Evolutionary conservation across 2,888 invertebrate species (phyloP).

Genomic region (Andrena hattorfiana): DNA sequence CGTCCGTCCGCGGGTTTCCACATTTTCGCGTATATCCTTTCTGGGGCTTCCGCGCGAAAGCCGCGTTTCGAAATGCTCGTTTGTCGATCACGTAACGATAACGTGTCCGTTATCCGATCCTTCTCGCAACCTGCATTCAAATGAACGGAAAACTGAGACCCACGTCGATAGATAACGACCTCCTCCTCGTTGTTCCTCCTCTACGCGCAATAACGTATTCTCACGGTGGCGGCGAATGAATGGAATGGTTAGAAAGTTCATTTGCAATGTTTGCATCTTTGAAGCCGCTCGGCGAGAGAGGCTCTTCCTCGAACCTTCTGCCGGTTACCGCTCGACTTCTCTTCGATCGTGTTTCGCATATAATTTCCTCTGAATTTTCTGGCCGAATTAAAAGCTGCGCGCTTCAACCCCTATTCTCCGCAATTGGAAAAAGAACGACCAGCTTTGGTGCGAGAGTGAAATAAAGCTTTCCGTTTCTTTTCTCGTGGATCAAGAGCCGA

Average conservation of each 20-base stretch:
- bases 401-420: not conserved
- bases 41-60: slow-evolving; percentile 53
- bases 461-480: slow-evolving; percentile 67
- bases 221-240: slow-evolving; percentile 50
- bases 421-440: slow-evolving; percentile 40
- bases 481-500: slow-evolving; percentile 52
- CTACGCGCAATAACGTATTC: slow-evolving; percentile 40
- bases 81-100: slow-evolving; percentile 67
- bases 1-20: not conserved
- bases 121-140: slow-evolving; percentile 54
- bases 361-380: too few relatives aligned
- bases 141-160: slow-evolving; percentile 58
- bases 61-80: slow-evolving; percentile 50
- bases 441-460: slow-evolving; percentile 59
- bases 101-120: slow-evolving; percentile 52
- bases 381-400: too few relatives aligned
- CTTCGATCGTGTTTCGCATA: not conserved
- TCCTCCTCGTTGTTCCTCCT: slow-evolving; percentile 15
- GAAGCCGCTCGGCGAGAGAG: not conserved
- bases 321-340: not conserved
- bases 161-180: slow-evolving; percentile 50
- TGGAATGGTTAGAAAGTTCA: slow-evolving; percentile 59
- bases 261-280: slow-evolving; percentile 54
- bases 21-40: slow-evolving; percentile 44
- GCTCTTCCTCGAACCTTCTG: not conserved